A percentile compares a stretch with the other conserved stretches of the same genome.
Evolutionary conservation across 1,140 invertebrate genomes (phyloP).

Genomic region (Apolygus lucorum): DNA sequence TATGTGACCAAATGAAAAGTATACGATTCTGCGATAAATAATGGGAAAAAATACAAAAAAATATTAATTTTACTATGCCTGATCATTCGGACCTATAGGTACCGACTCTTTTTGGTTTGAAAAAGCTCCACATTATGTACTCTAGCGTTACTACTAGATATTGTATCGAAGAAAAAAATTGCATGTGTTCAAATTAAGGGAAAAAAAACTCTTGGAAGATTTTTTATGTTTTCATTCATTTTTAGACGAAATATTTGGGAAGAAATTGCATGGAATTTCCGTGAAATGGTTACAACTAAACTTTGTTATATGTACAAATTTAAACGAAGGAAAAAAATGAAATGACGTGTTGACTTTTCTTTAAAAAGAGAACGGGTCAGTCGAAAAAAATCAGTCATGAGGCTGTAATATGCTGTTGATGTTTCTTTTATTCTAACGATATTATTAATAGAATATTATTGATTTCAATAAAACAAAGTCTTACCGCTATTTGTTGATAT

Average conservation of each 20-base stretch:
- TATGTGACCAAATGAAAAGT: constrained; percentile 34
- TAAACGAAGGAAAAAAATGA: constrained; percentile 20
- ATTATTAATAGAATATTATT: constrained; percentile 34
- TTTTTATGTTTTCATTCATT: constrained; percentile 9
- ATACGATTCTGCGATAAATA: constrained; percentile 32
- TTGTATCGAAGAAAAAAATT: background rate
- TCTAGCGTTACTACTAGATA: background rate
- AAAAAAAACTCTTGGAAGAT: constrained; percentile 10
- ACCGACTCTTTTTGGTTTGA: background rate
- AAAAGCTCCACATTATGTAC: background rate
- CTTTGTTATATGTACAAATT: constrained; percentile 28
- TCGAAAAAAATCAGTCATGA: constrained; percentile 23
- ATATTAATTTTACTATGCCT: constrained; percentile 13
- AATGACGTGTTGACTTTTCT: constrained; percentile 27
- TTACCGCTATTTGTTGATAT: constrained; percentile 27
- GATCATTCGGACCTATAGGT: background rate
- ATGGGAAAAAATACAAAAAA: constrained; percentile 10
- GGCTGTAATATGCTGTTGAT: constrained; percentile 33
- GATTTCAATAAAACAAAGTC: constrained; percentile 34
- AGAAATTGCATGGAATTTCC: constrained; percentile 14
- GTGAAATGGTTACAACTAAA: constrained; percentile 24
- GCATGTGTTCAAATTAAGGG: background rate
- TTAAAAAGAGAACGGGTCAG: constrained; percentile 23
- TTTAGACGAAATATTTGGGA: background rate
- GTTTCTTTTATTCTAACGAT: constrained; percentile 35